Conservation (phyloP, 2,113 vertebrate species). For the Chaetorhynchus papuensis region DNA sequence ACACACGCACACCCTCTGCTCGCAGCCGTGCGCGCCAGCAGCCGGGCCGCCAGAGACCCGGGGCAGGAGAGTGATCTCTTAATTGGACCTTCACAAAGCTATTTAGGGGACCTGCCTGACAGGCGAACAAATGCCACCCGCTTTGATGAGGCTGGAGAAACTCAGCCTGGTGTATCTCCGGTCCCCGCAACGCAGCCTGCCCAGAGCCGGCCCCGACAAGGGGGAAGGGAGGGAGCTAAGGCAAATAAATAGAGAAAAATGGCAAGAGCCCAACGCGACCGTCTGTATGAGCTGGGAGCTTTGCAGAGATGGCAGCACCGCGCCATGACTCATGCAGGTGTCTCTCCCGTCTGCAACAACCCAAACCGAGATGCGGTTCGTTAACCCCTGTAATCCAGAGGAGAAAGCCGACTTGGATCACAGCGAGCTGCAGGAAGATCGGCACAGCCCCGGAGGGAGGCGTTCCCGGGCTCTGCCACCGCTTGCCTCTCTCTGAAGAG, state of each 20-base stretch:
- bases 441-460: background rate
- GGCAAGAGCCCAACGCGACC: background rate
- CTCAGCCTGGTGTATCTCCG: background rate
- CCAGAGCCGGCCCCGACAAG: background rate
- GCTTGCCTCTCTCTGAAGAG: background rate
- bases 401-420: rapidly evolving
- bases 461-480: background rate
- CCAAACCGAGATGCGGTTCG: background rate
- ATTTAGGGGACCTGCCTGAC: background rate
- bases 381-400: background rate
- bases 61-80: slow-evolving; percentile 18
- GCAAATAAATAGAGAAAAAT: slow-evolving; percentile 15
- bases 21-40: background rate
- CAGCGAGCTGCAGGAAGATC: background rate
- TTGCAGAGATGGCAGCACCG: background rate
- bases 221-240: background rate
- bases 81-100: background rate
- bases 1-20: background rate
- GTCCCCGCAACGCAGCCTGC: background rate
- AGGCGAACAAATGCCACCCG: background rate
- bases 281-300: background rate
- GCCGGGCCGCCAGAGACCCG: background rate
- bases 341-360: background rate
- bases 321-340: slow-evolving; percentile 35
- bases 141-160: background rate